Evolutionary conservation across 2,113 vertebrate species (phyloP).

Genomic region (Anguilla rostrata): DNA sequence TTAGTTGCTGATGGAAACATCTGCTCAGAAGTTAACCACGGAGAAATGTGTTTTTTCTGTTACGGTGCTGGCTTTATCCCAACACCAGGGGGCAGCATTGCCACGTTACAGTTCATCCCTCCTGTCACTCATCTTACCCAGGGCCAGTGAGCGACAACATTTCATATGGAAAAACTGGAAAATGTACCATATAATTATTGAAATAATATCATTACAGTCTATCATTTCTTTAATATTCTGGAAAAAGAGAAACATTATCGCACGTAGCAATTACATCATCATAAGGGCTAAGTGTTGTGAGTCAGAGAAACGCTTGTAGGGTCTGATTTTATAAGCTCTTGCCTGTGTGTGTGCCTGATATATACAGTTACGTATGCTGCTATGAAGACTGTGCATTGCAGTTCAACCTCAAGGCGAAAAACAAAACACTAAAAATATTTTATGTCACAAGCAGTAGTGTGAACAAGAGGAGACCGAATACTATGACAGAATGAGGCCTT

Average conservation of each 20-base stretch:
- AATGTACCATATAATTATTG: slow-evolving; percentile 5
- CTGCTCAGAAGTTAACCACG: background rate
- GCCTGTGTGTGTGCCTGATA: background rate
- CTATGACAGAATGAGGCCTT: background rate
- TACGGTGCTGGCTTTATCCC: background rate
- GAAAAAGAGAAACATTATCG: background rate
- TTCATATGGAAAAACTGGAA: background rate
- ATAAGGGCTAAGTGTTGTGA: background rate
- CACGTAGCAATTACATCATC: background rate
- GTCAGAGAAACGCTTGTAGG: background rate
- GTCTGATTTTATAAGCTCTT: background rate
- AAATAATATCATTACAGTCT: slow-evolving; percentile 1
- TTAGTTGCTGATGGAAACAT: background rate
- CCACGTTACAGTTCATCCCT: background rate
- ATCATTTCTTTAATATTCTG: background rate
- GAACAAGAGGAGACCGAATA: background rate
- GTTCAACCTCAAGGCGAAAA: background rate
- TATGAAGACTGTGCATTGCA: background rate
- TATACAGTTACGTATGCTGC: background rate
- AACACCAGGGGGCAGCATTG: slow-evolving; percentile 29
- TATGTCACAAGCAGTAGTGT: background rate
- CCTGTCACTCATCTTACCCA: background rate
- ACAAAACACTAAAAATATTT: background rate
- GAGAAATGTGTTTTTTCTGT: background rate
- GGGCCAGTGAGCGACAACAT: background rate